Evolutionary conservation across 2,113 vertebrate genomes (phyloP).

Genomic region (Syngnathus floridae): DNA sequence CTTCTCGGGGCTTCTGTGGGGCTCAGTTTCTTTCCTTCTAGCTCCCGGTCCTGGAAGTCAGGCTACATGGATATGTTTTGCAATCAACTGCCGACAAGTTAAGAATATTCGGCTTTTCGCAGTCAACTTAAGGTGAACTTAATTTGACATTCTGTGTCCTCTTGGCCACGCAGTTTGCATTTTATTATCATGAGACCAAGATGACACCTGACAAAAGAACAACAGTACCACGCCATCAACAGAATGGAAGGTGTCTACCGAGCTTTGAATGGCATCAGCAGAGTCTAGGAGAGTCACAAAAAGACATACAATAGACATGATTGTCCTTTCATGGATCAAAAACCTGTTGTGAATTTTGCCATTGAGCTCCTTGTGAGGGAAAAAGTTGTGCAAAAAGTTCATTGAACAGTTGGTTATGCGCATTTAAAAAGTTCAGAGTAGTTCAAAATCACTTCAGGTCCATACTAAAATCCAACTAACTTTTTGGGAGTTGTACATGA

Average conservation of each 20-base stretch:
- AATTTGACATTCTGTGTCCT: background rate
- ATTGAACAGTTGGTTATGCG: background rate
- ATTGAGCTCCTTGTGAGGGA: background rate
- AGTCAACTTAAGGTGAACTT: background rate
- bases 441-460: background rate
- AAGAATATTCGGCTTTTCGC: background rate
- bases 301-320: too few species aligned
- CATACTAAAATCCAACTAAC: background rate
- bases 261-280: too few species aligned
- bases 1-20: slow-evolving; percentile 16
- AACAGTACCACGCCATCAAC: too few species aligned
- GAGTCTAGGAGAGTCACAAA: too few species aligned
- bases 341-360: background rate
- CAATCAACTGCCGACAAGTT: slow-evolving; percentile 1
- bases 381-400: background rate
- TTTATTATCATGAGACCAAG: too few species aligned
- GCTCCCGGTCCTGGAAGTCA: slow-evolving; percentile 14
- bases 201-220: too few species aligned
- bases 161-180: too few species aligned
- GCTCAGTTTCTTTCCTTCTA: slow-evolving; percentile 4
- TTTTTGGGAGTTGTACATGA: background rate
- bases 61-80: slow-evolving; percentile 6
- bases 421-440: background rate
- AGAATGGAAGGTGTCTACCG: too few species aligned
- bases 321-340: too few species aligned